Conservation (phyloP, 2,797 vertebrate species). For the Varecia variegata region DNA sequence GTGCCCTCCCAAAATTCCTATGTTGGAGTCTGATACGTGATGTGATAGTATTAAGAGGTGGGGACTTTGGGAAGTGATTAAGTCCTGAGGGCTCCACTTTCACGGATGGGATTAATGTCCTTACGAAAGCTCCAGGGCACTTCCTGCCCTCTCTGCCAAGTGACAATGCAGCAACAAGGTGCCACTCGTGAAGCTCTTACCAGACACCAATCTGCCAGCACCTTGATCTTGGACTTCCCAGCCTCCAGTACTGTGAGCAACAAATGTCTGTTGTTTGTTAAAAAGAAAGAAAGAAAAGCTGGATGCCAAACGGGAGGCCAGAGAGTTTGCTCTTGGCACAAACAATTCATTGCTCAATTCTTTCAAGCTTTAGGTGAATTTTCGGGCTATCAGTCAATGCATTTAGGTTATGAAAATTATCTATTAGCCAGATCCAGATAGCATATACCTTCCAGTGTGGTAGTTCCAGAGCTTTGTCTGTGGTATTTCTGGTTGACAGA, state of each 20-base stretch:
- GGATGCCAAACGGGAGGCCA: background rate
- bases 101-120: background rate
- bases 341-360: conserved; percentile 47
- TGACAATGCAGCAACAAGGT: background rate
- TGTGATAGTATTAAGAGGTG: background rate
- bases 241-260: background rate
- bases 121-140: background rate
- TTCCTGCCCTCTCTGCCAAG: background rate
- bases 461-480: background rate
- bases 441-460: background rate
- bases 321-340: background rate
- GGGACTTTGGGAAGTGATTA: background rate
- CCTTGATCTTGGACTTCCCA: background rate
- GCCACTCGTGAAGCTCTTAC: too few species aligned
- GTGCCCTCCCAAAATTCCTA: background rate
- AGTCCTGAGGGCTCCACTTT: background rate
- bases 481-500: background rate
- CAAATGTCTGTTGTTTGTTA: background rate
- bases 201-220: background rate
- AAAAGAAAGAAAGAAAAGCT: background rate
- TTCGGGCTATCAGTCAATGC: conserved; percentile 56
- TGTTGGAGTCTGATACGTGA: background rate
- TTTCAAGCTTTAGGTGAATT: conserved; percentile 49
- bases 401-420: conserved; percentile 65
- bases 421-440: conserved; percentile 25